A percentile compares a stretch with the other conserved stretches of the same genome.
phyloP scores from a whole-genome alignment of 2,797 vertebrate species.

The Bradypodion pumilum region DNA sequence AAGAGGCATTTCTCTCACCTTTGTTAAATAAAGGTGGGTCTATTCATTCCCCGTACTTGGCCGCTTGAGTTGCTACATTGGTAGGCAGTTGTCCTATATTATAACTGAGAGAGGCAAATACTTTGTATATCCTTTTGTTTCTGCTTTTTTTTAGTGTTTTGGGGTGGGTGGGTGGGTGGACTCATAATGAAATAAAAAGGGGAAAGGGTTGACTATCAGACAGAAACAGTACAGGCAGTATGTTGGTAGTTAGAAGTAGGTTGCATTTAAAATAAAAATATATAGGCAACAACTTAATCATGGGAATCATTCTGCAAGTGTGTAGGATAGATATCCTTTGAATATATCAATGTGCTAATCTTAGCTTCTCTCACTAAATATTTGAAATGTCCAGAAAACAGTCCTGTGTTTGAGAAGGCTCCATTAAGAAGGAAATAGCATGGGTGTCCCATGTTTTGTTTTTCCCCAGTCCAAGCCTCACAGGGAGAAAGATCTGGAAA shows the following conservation, averaged over 20 bases:
- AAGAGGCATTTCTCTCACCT: constrained; percentile 94
- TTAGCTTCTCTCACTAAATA: neutral
- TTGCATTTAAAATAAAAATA: neutral
- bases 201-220: neutral
- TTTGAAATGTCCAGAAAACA: neutral
- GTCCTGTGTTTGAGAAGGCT: neutral
- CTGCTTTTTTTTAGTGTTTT: neutral
- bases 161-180: no score
- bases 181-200: neutral
- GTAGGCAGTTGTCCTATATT: neutral
- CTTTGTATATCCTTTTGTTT: neutral
- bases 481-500: no score
- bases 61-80: neutral
- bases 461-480: neutral
- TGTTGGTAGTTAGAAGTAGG: constrained; percentile 8
- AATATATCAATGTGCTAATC: neutral
- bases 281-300: neutral
- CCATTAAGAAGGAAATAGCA: neutral
- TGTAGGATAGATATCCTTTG: neutral
- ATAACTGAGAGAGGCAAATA: neutral
- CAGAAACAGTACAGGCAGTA: constrained; percentile 12
- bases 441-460: neutral
- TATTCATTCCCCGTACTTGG: constrained; percentile 4
- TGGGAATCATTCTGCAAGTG: neutral
- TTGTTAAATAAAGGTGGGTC: constrained; percentile 91